Conservation (phyloP, 2,888 invertebrate species). For the Cerceris rybyensis region DNA sequence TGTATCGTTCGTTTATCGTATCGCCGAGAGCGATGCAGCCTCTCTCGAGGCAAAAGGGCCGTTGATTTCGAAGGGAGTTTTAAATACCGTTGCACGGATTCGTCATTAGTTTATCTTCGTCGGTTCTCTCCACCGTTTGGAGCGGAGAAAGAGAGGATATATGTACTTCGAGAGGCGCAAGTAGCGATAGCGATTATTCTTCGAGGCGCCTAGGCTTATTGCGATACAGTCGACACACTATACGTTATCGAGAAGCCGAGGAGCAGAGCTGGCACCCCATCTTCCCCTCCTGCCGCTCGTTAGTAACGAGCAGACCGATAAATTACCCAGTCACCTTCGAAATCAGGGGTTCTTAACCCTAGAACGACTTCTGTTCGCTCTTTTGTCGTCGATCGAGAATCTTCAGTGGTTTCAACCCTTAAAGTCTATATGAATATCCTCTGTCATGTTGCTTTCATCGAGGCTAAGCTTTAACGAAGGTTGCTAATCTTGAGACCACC, state of each 20-base stretch:
- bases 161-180: constrained; percentile 34
- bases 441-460: too few species aligned
- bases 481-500: too few species aligned
- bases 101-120: constrained; percentile 53
- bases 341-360: not conserved
- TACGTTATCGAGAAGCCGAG: constrained; percentile 48
- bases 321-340: constrained; percentile 23
- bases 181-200: constrained; percentile 59
- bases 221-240: constrained; percentile 57
- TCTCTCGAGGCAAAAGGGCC: constrained; percentile 8
- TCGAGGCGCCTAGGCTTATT: constrained; percentile 49
- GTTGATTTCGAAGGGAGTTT: constrained; percentile 12
- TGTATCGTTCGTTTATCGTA: constrained; percentile 53
- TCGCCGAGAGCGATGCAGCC: constrained; percentile 12
- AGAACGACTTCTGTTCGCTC: too few species aligned
- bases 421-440: too few species aligned
- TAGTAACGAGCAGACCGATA: constrained; percentile 49
- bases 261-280: constrained; percentile 6
- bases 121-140: constrained; percentile 15
- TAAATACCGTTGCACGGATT: constrained; percentile 51
- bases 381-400: too few species aligned
- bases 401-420: too few species aligned
- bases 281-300: constrained; percentile 36
- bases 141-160: constrained; percentile 25
- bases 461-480: too few species aligned